Conservation (phyloP, 2,888 invertebrate species). For the Polymixis flavicincta region DNA sequence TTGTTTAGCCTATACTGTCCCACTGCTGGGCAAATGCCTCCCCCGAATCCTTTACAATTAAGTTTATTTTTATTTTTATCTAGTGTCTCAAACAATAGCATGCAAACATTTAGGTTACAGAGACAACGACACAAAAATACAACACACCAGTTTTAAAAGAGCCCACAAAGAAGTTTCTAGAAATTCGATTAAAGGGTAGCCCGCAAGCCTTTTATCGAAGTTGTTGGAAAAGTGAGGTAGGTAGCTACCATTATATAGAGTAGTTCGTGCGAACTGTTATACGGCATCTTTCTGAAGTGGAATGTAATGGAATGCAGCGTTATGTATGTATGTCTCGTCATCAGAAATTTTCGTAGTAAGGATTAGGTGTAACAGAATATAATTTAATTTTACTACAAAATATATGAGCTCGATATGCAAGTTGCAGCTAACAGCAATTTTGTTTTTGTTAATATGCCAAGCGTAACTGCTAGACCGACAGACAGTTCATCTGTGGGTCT, state of each 20-base stretch:
- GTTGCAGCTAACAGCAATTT: too few relatives aligned
- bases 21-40: too few relatives aligned
- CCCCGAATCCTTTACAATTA: too few relatives aligned
- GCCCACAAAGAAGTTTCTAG: slow-evolving; percentile 76
- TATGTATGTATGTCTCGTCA: not conserved
- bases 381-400: too few relatives aligned
- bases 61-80: not conserved
- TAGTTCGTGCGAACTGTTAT: slow-evolving; percentile 64
- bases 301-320: slow-evolving; percentile 5
- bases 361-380: too few relatives aligned
- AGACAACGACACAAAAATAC: slow-evolving; percentile 40
- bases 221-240: slow-evolving; percentile 68
- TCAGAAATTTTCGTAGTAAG: not conserved
- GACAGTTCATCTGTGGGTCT: too few relatives aligned
- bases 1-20: too few relatives aligned
- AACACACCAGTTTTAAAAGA: slow-evolving; percentile 74
- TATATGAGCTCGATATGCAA: too few relatives aligned
- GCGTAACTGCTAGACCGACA: too few relatives aligned
- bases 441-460: too few relatives aligned
- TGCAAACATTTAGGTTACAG: not conserved
- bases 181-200: slow-evolving; percentile 82
- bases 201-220: slow-evolving; percentile 78
- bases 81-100: not conserved
- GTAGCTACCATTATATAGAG: slow-evolving; percentile 65
- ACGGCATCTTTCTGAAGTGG: slow-evolving; percentile 21